phyloP scores from a whole-genome alignment of 1,140 invertebrate species.

The Anoplophora glabripennis region DNA sequence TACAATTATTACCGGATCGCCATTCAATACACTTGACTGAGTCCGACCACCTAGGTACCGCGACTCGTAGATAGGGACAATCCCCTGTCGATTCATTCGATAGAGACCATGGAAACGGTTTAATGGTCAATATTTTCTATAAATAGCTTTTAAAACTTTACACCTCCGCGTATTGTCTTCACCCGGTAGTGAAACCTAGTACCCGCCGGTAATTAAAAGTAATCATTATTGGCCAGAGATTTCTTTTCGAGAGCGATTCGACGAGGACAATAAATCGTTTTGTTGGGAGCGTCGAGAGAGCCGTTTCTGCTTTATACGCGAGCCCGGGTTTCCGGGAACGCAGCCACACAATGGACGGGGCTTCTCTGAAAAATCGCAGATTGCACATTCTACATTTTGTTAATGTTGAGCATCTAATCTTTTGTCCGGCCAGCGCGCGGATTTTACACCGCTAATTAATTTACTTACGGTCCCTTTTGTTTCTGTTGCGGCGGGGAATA shows the following conservation, averaged over 20 bases:
- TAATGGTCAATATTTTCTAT: too few species aligned
- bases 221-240: neutral
- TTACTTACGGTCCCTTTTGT: neutral
- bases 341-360: neutral
- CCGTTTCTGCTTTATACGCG: neutral
- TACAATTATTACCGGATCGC: too few species aligned
- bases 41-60: too few species aligned
- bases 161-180: too few species aligned
- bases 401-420: conserved; percentile 11
- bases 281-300: neutral
- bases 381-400: conserved; percentile 10
- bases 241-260: conserved; percentile 17
- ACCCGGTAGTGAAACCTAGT: too few species aligned
- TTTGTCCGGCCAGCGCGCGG: neutral
- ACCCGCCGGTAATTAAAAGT: too few species aligned
- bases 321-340: neutral
- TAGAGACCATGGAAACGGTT: too few species aligned
- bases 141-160: too few species aligned
- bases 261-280: conserved; percentile 16
- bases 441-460: conserved; percentile 10
- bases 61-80: too few species aligned
- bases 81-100: too few species aligned
- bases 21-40: too few species aligned
- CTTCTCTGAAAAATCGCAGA: conserved; percentile 11
- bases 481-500: neutral